Conservation (phyloP, 2,888 invertebrate genomes). For the Tenodera sinensis region DNA sequence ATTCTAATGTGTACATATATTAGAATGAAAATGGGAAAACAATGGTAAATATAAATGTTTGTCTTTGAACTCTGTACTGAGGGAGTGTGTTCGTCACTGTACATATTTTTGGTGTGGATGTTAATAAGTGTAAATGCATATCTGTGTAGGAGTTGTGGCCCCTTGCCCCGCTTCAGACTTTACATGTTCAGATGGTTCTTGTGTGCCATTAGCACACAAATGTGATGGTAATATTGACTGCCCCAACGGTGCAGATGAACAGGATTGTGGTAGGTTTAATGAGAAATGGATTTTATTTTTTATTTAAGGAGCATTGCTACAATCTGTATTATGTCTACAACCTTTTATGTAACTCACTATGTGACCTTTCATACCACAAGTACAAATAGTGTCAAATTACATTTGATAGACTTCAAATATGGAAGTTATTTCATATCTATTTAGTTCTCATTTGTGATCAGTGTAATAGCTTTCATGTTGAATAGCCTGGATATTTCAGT, state of each 20-base stretch:
- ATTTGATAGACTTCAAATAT: neutral
- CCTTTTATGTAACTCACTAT: neutral
- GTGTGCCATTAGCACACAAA: constrained; percentile 51
- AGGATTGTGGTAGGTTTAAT: constrained; percentile 48
- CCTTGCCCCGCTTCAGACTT: constrained; percentile 54
- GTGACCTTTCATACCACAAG: neutral
- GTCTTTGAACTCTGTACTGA: neutral
- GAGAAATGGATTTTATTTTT: neutral
- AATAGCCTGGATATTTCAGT: no score
- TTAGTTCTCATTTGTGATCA: no score
- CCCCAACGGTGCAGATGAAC: constrained; percentile 64
- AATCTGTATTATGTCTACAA: neutral
- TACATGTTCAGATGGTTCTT: constrained; percentile 58
- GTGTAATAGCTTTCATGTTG: no score
- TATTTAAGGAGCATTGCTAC: no score
- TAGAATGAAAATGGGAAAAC: neutral
- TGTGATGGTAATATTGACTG: constrained; percentile 63
- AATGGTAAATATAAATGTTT: neutral
- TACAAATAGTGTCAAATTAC: neutral
- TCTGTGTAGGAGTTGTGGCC: constrained; percentile 20
- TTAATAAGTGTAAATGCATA: neutral
- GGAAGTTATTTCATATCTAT: no score
- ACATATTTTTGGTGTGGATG: neutral
- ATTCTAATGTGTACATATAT: no score
- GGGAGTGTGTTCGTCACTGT: neutral